A percentile compares a stretch with the other conserved stretches of the same genome.
Evolutionary conservation across 2,797 vertebrate genomes (phyloP).

Genomic region (Pogoniulus pusillus): DNA sequence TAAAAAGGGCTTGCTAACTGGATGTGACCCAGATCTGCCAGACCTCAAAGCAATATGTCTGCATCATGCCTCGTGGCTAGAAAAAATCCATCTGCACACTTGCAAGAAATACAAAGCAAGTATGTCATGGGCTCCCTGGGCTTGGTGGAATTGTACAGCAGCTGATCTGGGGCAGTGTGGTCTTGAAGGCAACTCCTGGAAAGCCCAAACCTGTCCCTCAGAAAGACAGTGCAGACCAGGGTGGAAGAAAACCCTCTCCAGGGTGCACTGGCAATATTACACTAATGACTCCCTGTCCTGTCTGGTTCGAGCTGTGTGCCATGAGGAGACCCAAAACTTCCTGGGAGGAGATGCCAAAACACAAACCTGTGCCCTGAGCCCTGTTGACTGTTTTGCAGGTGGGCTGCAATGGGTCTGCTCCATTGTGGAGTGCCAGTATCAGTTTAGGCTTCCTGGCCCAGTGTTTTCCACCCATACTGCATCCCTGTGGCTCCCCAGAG

Average conservation of each 20-base stretch:
- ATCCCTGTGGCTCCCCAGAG: background rate
- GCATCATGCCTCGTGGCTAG: background rate
- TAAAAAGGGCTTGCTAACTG: background rate
- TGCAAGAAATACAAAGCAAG: background rate
- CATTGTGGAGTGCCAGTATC: accelerated
- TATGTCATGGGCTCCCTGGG: background rate
- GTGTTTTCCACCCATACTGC: background rate
- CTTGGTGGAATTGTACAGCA: background rate
- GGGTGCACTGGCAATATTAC: background rate
- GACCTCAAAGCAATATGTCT: background rate
- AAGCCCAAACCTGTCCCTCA: background rate
- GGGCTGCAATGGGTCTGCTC: background rate
- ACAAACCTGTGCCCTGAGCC: background rate
- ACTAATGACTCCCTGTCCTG: background rate
- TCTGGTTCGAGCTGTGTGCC: background rate
- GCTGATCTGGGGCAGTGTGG: background rate
- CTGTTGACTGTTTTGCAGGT: accelerated
- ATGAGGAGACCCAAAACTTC: background rate
- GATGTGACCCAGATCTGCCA: background rate
- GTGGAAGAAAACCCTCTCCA: background rate
- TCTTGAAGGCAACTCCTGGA: background rate
- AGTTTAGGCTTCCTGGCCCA: background rate
- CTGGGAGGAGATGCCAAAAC: background rate
- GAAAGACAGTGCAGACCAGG: background rate
- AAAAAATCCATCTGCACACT: background rate